Evolutionary conservation across 2,113 vertebrate species (phyloP).

Genomic region (Xiphorhynchus elegans): DNA sequence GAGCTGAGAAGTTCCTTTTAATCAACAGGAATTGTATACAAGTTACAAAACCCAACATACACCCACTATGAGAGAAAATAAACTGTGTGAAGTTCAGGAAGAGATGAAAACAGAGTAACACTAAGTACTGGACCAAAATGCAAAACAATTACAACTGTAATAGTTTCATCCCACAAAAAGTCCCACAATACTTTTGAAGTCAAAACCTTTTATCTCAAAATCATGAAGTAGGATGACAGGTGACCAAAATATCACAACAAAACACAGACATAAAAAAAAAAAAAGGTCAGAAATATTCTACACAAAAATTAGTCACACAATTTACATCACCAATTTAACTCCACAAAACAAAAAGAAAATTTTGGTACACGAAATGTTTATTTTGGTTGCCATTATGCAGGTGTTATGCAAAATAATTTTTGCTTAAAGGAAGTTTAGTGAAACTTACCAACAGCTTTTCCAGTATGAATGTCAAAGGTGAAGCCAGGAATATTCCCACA

Average conservation of each 20-base stretch:
- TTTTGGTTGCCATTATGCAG: background rate
- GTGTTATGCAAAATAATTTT: background rate
- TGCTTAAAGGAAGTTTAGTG: background rate
- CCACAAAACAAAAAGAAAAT: background rate
- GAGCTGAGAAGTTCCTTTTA: background rate
- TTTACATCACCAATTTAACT: background rate
- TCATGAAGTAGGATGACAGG: background rate
- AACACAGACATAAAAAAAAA: background rate
- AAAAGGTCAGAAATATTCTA: background rate
- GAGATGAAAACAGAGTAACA: background rate
- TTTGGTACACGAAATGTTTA: background rate
- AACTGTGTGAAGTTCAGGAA: background rate
- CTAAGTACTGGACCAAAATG: background rate
- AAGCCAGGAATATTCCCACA: constrained; percentile 87
- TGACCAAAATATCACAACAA: background rate
- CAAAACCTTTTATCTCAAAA: background rate
- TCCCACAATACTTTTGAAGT: background rate
- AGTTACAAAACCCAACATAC: background rate
- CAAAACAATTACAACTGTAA: background rate
- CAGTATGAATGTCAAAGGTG: constrained; percentile 85
- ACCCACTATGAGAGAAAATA: background rate
- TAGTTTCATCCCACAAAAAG: background rate
- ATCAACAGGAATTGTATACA: background rate
- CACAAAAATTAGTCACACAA: background rate
- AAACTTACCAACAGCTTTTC: constrained; percentile 85